Percentiles rank a stretch among this genome's conserved stretches.
Evolutionary conservation across 2,888 invertebrate genomes (phyloP).

Genomic region (Tridacna crocea): DNA sequence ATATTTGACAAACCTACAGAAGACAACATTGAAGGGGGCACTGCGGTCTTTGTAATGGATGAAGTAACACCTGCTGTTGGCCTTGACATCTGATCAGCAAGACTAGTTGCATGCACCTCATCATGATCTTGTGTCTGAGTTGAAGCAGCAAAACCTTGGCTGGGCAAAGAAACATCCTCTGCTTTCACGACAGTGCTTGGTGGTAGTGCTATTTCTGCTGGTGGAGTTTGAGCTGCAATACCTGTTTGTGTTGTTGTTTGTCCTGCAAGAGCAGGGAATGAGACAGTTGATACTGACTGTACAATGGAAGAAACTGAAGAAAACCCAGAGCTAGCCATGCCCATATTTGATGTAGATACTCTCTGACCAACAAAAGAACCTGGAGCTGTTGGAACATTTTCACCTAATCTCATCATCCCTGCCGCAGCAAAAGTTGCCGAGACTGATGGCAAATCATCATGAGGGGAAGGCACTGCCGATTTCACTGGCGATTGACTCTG

Average conservation of each 20-base stretch:
- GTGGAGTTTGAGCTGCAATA: conserved; percentile 26
- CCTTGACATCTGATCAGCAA: not conserved
- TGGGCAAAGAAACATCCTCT: conserved; percentile 19
- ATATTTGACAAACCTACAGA: not conserved
- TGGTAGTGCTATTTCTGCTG: conserved; percentile 53
- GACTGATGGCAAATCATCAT: conserved; percentile 60
- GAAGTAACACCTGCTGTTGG: not conserved
- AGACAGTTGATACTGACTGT: conserved; percentile 59
- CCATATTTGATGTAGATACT: conserved; percentile 12
- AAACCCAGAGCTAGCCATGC: conserved; percentile 38
- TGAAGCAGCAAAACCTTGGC: conserved; percentile 34
- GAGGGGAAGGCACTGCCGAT: conserved; percentile 8
- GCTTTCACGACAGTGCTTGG: conserved; percentile 50
- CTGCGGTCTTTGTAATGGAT: not conserved
- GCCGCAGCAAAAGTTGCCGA: conserved; percentile 63
- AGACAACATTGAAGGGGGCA: not conserved
- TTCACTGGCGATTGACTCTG: conserved; percentile 32
- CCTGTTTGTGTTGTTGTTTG: conserved; percentile 23
- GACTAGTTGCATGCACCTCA: not conserved
- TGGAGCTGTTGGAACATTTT: conserved; percentile 24
- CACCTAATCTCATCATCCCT: conserved; percentile 58
- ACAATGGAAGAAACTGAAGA: conserved; percentile 62
- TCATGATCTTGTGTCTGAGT: conserved; percentile 49
- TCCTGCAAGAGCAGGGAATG: conserved; percentile 48
- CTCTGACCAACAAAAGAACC: conserved; percentile 30